Conservation (phyloP, 1,140 invertebrate genomes). For the Theocolax elegans region DNA sequence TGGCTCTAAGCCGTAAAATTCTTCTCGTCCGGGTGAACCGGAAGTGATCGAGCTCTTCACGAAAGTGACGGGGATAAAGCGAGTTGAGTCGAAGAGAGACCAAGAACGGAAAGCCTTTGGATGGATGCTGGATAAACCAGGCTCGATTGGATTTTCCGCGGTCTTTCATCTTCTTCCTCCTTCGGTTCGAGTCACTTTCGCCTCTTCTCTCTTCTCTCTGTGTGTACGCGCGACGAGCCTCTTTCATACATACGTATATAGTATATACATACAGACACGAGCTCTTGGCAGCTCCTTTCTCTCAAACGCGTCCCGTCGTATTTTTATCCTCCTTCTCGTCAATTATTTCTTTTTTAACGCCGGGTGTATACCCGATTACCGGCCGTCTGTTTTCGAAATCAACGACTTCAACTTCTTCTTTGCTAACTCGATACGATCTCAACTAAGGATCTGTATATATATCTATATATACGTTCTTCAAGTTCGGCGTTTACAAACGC, state of each 20-base stretch:
- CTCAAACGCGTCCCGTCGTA: background rate
- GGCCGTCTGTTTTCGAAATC: constrained; percentile 6
- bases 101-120: constrained; percentile 18
- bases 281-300: too few species aligned
- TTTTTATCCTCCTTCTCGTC: constrained; percentile 15
- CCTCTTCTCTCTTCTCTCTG: too few species aligned
- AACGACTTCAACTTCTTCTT: background rate
- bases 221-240: too few species aligned
- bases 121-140: constrained; percentile 30
- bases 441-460: too few species aligned
- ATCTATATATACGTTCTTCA: too few species aligned
- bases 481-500: too few species aligned
- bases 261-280: background rate
- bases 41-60: constrained; percentile 28
- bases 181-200: background rate
- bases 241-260: too few species aligned
- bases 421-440: background rate
- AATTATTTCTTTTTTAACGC: constrained; percentile 4
- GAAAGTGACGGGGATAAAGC: constrained; percentile 31
- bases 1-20: constrained; percentile 6
- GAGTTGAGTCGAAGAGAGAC: background rate
- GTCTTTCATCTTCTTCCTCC: constrained; percentile 27
- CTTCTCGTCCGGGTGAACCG: background rate
- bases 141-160: constrained; percentile 32
- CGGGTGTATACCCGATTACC: background rate